Base-by-base conservation (phyloP, 2,888 invertebrate species). In the Halictus quadricinctus region DNA sequence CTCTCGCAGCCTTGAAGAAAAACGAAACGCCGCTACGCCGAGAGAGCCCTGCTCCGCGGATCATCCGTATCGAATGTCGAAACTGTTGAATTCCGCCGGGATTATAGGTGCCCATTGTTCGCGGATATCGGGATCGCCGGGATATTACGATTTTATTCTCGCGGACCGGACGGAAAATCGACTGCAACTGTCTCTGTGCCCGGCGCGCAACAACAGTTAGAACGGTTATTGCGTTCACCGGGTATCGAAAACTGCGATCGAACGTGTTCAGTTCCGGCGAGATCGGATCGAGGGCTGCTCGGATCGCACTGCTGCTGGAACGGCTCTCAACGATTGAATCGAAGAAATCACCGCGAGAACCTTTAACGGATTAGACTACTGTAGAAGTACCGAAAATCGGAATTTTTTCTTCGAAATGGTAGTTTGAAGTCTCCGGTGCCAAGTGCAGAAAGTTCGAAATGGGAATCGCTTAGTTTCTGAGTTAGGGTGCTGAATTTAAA, bases 1-100 rank as follows among this genome's bases (percentile, higher is more conserved):
- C 21, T 21, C 15, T 66, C 21, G 25, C 73, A 70, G 75, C 58
- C 75, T 84, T 50, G 76, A 81, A 78, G 81, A 87, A 87, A 87
- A 87, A 83, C 72, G 76, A 29, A 74, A 77, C 78, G 76, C n/a
- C n/a, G n/a, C n/a, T n/a, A n/a, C n/a, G n/a, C 72, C 50, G 64
- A 54, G 72, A 73, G 43, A 80, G n/a, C 46, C 21, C 18, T 29
- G 43, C 46, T 12, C 5, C 43, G n/a, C 46, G 73, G 70, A 87
- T 79, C 87, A 70, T 80, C 84, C 87, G 84, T 72, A 66, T 80
- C 87, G 87, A 84, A 87, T 84, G 80, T 48, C 48, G 78, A 41
- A 76, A 78, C 76, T 73, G 76, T 87, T 79, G 84, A 87, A 76
- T 87, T 82, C 72, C 87, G 41, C 50, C 54, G 76, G 73, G 70